Percentiles rank a stretch among this genome's conserved stretches.
Conservation (phyloP, 1,140 invertebrate genomes). For the Temnothorax curvispinosus region DNA sequence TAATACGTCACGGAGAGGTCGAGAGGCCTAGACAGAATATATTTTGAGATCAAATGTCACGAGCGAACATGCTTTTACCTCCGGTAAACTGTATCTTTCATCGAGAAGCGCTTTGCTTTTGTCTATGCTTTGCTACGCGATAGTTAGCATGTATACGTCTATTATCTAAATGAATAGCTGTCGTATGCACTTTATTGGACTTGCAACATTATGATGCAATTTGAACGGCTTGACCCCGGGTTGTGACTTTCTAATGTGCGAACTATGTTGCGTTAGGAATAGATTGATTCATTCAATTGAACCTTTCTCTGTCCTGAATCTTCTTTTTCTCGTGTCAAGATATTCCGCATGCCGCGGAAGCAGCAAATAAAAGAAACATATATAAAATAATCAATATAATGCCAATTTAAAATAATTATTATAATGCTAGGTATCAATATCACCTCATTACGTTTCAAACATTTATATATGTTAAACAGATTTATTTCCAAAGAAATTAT, state of each 20-base stretch:
- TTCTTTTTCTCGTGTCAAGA: neutral
- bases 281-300: slow-evolving; percentile 43
- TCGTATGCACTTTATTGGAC: slow-evolving; percentile 51
- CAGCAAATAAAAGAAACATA: neutral
- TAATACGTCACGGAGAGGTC: neutral
- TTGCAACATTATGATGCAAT: slow-evolving; percentile 38
- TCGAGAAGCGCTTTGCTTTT: slow-evolving; percentile 22
- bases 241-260: slow-evolving; percentile 48
- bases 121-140: neutral
- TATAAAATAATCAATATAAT: too few relatives aligned
- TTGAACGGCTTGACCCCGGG: slow-evolving; percentile 34
- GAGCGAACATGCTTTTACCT: neutral
- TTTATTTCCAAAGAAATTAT: neutral
- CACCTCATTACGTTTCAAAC: neutral
- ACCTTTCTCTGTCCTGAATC: slow-evolving; percentile 14
- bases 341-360: neutral
- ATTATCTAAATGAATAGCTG: slow-evolving; percentile 53
- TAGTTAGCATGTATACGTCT: slow-evolving; percentile 24
- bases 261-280: slow-evolving; percentile 34
- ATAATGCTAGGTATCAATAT: neutral
- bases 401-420: neutral
- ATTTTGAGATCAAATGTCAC: slow-evolving; percentile 35
- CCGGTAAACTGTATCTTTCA: slow-evolving; percentile 20
- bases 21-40: neutral
- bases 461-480: neutral